Evolutionary conservation across 2,113 vertebrate species (phyloP).

Genomic region (Suricata suricatta): DNA sequence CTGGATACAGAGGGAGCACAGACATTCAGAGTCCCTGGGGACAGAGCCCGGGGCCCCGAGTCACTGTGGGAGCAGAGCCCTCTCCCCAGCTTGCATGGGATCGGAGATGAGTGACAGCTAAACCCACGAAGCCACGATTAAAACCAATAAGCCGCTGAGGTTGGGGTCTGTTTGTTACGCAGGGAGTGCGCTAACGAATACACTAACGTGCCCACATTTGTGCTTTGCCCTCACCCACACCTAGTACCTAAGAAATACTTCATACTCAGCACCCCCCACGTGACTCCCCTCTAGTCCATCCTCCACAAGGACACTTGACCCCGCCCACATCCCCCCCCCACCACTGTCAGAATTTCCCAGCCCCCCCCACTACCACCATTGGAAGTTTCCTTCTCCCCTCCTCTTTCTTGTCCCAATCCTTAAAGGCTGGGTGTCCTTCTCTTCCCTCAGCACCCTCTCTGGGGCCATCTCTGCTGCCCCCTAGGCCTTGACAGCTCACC

Average conservation of each 20-base stretch:
- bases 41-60: background rate
- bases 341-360: no score
- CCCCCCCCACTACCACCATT: background rate
- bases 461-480: background rate
- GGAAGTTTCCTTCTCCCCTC: background rate
- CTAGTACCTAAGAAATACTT: background rate
- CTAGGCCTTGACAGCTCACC: background rate
- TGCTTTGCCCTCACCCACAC: background rate
- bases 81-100: no score
- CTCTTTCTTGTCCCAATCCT: background rate
- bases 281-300: background rate
- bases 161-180: background rate
- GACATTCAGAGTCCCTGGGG: background rate
- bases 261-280: accelerated
- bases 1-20: background rate
- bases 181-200: background rate
- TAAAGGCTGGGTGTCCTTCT: background rate
- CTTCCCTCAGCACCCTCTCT: background rate
- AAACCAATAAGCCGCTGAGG: background rate
- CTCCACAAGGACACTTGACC: background rate
- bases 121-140: background rate
- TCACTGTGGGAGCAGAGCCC: background rate
- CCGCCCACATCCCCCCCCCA: background rate
- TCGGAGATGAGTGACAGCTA: no score
- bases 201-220: accelerated